These are phyloP conservation scores for Xanthorhoe designata DNA, from an alignment of 2,888 invertebrate genomes.

Conservation along the genomic window DNA sequence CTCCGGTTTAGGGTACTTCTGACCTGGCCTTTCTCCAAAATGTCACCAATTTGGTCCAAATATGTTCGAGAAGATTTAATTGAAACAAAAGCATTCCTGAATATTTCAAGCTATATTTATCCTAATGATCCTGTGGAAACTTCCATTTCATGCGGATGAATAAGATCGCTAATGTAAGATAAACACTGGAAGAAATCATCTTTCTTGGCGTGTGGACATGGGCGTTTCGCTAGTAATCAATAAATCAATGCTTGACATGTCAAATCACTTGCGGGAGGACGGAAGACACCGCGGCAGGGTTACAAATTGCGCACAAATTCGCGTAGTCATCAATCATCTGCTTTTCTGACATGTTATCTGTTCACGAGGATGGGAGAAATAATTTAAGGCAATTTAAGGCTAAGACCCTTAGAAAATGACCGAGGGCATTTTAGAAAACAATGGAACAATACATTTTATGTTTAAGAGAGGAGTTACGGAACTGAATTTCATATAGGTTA, in stretches of 20 bases:
- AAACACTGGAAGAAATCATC: neutral
- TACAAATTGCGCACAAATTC: slow-evolving; percentile 45
- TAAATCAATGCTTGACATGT: slow-evolving; percentile 34
- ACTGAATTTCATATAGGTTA: too few relatives aligned
- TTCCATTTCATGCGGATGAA: neutral
- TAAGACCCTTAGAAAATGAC: neutral
- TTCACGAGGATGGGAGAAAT: slow-evolving; percentile 34
- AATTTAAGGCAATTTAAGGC: slow-evolving; percentile 31
- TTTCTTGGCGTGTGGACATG: neutral
- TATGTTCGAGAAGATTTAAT: too few relatives aligned
- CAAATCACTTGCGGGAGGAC: slow-evolving; percentile 32
- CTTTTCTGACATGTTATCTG: slow-evolving; percentile 38
- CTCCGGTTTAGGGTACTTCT: too few relatives aligned
- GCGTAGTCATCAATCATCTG: slow-evolving; percentile 45
- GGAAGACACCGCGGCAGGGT: slow-evolving; percentile 30
- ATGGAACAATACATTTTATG: neutral
- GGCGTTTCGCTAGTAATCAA: slow-evolving; percentile 19
- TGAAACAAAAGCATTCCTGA: too few relatives aligned
- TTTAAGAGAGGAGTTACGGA: too few relatives aligned
- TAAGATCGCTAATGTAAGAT: neutral
- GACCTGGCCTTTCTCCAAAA: too few relatives aligned
- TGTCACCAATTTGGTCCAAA: too few relatives aligned
- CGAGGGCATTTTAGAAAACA: neutral
- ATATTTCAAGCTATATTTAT: too few relatives aligned
- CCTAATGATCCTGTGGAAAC: neutral